Evolutionary conservation across 2,113 vertebrate species (phyloP).

Genomic region (Erythrolamprus reginae): DNA sequence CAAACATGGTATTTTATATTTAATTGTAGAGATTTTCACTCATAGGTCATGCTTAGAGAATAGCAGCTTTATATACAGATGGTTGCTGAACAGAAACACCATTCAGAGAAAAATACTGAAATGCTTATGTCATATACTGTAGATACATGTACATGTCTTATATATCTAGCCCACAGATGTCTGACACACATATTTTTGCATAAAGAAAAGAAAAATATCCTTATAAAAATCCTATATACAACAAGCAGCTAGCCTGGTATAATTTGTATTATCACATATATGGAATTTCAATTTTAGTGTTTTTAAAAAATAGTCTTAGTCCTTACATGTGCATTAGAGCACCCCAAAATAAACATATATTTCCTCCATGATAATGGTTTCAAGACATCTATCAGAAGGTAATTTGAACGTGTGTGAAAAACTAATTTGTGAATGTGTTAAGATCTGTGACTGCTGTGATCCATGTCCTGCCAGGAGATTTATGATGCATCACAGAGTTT

Average conservation of each 20-base stretch:
- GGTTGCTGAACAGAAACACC: constrained; percentile 14
- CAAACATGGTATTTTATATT: constrained; percentile 19
- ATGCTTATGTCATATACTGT: neutral
- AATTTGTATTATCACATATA: neutral
- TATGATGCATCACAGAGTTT: neutral
- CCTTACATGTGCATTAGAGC: neutral
- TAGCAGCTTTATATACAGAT: constrained; percentile 23
- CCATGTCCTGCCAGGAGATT: neutral
- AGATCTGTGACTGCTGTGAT: neutral
- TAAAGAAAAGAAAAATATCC: neutral
- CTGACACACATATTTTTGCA: neutral
- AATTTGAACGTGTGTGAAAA: neutral
- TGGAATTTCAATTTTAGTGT: neutral
- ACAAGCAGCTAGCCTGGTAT: neutral
- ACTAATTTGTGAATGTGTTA: neutral
- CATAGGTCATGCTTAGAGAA: constrained; percentile 21
- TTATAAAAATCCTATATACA: neutral
- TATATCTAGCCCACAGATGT: neutral
- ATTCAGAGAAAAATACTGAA: constrained; percentile 26
- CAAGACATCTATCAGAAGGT: neutral
- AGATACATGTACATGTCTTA: constrained; percentile 1
- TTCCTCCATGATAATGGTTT: neutral
- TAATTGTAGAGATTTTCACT: constrained; percentile 24
- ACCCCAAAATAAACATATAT: neutral
- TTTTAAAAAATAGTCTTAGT: neutral